Base-by-base conservation (phyloP, 2,888 invertebrate genomes). In the Cephus pygmeus region DNA sequence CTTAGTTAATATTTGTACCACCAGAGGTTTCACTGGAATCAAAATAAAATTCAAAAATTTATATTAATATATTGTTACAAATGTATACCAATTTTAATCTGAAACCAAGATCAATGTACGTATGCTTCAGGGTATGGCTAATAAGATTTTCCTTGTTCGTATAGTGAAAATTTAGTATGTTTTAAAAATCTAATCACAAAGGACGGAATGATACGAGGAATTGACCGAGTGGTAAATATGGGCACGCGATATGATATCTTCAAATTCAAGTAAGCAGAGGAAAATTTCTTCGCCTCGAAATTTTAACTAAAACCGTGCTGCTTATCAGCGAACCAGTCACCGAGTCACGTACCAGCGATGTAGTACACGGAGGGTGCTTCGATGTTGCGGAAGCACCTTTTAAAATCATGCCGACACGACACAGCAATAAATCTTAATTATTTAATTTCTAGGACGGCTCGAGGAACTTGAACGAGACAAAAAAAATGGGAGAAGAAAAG, bases 1-100 rank as follows among this genome's bases (percentile, higher is more conserved):
- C 91, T 97, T 97, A 79, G 96, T 96, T 87, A 96, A 92, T 88
- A 98, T 97, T 88, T 95, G 95, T 84, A 97, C 97, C 80, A 95
- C 94, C 89, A 96, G 94, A 74, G 97, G 97, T 93, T 97, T 97
- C 88, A 97, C 97, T 97, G 94, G 75, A 94, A 94, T 9, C 56
- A 56, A 9, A 56, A 23, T 23, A 56, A 56, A 56, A 23, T 40
- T 15, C 40, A 23, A 23, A 40, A 6, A 23, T 40, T 0, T 23
- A 23, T 40, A 40, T 40, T 40, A 6, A 40, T 11, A 75, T 12
- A 75, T 40, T 75, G 75, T 76, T 23, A 23, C 3, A 71, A 71
- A 30, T 11, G 40, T 23, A 11, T 34, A n/a, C n/a, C 34, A 69
- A 75, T 56, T 73, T 12, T n/a, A 31, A 33, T 15, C 3, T 33